A percentile compares a stretch with the other conserved stretches of the same genome.
Conservation (phyloP, 2,797 vertebrate genomes). For the Pseudochirops cupreus region DNA sequence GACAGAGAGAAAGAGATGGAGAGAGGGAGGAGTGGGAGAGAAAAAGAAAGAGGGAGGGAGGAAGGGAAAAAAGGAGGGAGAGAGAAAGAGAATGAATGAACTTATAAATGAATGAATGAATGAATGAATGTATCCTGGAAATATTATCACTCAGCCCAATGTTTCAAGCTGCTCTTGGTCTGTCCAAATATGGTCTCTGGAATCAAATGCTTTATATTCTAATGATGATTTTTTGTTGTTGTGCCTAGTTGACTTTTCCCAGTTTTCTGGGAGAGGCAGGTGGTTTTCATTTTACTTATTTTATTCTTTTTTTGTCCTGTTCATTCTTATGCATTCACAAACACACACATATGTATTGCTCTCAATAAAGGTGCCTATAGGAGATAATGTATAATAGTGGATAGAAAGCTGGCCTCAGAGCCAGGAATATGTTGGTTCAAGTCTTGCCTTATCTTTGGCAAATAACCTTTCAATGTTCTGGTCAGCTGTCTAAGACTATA, state of each 20-base stretch:
- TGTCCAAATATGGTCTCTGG: not conserved
- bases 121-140: not conserved
- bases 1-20: too few relatives aligned
- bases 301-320: not conserved
- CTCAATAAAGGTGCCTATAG: not conserved
- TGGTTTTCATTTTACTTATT: not conserved
- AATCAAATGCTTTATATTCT: not conserved
- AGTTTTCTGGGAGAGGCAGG: not conserved
- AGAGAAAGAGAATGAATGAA: not conserved
- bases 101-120: too few relatives aligned
- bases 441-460: not conserved
- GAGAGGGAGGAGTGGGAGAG: too few relatives aligned
- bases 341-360: not conserved
- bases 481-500: not conserved
- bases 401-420: not conserved
- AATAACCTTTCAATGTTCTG: not conserved
- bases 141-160: not conserved
- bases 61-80: not conserved
- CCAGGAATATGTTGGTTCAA: not conserved
- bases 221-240: not conserved
- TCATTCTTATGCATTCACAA: not conserved
- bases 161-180: not conserved
- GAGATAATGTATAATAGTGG: not conserved
- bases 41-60: too few relatives aligned
- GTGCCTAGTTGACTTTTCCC: not conserved